Conservation (phyloP, 1,140 invertebrate genomes). For the Solenopsis invicta region DNA sequence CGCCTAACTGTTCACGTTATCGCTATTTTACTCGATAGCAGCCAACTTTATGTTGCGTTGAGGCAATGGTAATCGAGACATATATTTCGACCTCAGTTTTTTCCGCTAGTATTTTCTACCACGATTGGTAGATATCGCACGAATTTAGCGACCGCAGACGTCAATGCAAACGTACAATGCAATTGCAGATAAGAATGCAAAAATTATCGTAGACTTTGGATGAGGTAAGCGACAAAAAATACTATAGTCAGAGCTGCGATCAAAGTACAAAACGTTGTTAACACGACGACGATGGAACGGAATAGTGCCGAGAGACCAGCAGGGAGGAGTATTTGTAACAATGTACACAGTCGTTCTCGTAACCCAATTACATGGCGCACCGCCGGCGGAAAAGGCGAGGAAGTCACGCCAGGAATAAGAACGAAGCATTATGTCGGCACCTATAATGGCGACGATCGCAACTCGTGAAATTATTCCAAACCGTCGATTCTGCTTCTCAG, state of each 20-base stretch:
- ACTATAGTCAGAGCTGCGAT: neutral
- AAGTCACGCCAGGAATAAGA: constrained; percentile 68
- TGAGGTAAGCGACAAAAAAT: constrained; percentile 31
- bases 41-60: neutral
- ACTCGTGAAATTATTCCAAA: constrained; percentile 52
- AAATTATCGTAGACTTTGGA: neutral
- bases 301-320: neutral
- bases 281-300: neutral
- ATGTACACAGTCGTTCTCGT: constrained; percentile 72
- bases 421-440: constrained; percentile 28
- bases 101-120: neutral
- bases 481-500: neutral
- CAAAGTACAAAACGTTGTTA: constrained; percentile 54
- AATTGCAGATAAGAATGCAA: constrained; percentile 27
- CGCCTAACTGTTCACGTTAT: constrained; percentile 4
- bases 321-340: constrained; percentile 4
- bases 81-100: neutral
- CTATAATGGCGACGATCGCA: constrained; percentile 25
- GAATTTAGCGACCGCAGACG: too few relatives aligned
- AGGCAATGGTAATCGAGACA: neutral
- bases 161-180: neutral
- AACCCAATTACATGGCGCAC: constrained; percentile 80
- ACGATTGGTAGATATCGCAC: neutral
- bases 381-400: constrained; percentile 64
- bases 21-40: neutral